These are phyloP conservation scores for Apodemia hepburni DNA, from an alignment of 2,888 invertebrate species.

Conservation along the genomic window DNA sequence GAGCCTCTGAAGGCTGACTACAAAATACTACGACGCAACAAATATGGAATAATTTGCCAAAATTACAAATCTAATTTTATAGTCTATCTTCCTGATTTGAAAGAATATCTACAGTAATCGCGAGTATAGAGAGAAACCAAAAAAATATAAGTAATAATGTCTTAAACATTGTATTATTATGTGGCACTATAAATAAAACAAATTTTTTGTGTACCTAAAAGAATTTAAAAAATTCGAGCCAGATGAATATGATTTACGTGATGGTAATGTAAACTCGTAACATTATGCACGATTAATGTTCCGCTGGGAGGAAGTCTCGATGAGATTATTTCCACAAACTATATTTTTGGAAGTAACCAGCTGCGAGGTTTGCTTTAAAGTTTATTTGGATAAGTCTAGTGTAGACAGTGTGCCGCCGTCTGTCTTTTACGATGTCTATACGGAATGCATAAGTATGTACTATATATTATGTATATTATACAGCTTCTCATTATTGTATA, in stretches of 20 bases:
- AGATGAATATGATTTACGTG: not conserved
- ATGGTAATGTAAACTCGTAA: slow-evolving; percentile 4
- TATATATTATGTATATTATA: too few species aligned
- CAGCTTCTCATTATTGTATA: not conserved
- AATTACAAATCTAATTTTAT: too few species aligned
- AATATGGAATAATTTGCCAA: too few species aligned
- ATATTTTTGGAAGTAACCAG: not conserved
- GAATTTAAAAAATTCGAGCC: not conserved
- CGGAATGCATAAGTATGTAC: not conserved
- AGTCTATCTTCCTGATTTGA: too few species aligned
- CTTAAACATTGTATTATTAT: not conserved
- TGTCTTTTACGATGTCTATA: not conserved
- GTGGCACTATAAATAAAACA: not conserved
- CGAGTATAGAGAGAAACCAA: too few species aligned
- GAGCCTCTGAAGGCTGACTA: too few species aligned
- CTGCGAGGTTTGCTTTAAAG: not conserved
- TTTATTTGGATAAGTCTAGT: slow-evolving; percentile 9
- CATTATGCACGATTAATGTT: not conserved
- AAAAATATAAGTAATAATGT: not conserved
- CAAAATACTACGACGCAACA: too few species aligned
- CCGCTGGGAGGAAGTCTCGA: not conserved
- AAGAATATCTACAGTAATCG: too few species aligned
- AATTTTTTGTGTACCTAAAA: not conserved
- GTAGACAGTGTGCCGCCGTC: slow-evolving; percentile 9
- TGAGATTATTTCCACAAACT: not conserved